Percentiles rank a stretch among this genome's conserved stretches.
Evolutionary conservation across 2,888 invertebrate genomes (phyloP).

Genomic region (Chromoteleia sp.): DNA sequence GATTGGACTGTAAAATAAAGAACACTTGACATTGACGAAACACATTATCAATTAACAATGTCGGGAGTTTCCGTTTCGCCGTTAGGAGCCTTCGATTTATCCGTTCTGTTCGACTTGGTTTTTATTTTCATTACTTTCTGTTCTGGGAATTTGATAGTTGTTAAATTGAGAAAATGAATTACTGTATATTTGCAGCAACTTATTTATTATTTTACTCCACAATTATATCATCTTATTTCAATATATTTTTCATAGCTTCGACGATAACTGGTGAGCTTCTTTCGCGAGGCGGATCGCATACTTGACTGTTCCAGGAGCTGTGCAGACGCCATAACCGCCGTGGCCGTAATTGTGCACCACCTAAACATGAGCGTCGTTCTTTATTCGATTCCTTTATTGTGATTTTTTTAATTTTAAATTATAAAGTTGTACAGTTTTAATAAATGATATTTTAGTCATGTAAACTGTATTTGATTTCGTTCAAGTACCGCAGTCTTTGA

Average conservation of each 20-base stretch:
- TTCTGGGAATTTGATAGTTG: no score
- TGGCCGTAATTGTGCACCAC: slow-evolving; percentile 98
- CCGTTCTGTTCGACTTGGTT: no score
- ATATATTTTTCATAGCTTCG: slow-evolving; percentile 57
- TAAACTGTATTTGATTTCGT: neutral
- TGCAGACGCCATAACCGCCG: slow-evolving; percentile 96
- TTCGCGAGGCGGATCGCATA: slow-evolving; percentile 90
- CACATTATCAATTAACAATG: neutral
- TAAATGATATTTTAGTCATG: slow-evolving; percentile 55
- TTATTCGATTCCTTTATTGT: slow-evolving; percentile 37
- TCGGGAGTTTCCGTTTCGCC: neutral
- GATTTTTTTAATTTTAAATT: slow-evolving; percentile 46
- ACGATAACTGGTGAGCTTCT: slow-evolving; percentile 84
- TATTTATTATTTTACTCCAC: slow-evolving; percentile 20
- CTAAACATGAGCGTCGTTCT: slow-evolving; percentile 70
- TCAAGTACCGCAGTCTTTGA: slow-evolving; percentile 60
- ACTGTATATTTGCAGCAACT: slow-evolving; percentile 2
- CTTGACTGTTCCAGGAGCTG: slow-evolving; percentile 94
- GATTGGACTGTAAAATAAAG: slow-evolving; percentile 74
- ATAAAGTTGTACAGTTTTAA: slow-evolving; percentile 58
- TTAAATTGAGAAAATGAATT: no score
- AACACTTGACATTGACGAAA: slow-evolving; percentile 1
- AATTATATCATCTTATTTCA: slow-evolving; percentile 1
- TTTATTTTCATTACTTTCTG: no score
- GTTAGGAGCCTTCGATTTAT: neutral